Conservation (phyloP, 2,888 invertebrate species). For the Tachina lurida region DNA sequence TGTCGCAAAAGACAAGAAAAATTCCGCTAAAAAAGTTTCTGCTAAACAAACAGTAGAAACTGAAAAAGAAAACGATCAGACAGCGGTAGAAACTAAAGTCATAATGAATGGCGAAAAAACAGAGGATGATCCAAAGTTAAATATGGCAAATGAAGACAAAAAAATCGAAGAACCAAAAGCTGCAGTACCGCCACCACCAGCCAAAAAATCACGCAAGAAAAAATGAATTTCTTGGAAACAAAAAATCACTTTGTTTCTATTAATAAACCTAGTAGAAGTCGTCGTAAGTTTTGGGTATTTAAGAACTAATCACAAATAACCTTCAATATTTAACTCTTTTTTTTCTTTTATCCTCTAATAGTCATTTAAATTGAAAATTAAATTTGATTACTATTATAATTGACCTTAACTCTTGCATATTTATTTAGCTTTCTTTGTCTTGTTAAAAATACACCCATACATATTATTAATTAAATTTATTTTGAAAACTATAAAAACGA, state of each 20-base stretch:
- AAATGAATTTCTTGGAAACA: slow-evolving; percentile 70
- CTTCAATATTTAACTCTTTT: too few relatives aligned
- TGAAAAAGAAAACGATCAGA: background rate
- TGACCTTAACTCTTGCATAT: too few relatives aligned
- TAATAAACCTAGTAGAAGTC: background rate
- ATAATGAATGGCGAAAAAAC: slow-evolving; percentile 63
- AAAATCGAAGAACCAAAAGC: slow-evolving; percentile 38
- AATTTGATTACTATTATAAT: too few relatives aligned
- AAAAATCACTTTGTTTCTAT: background rate
- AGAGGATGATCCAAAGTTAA: slow-evolving; percentile 45
- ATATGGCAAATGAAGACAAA: slow-evolving; percentile 59
- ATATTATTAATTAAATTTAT: too few relatives aligned
- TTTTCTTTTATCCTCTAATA: too few relatives aligned
- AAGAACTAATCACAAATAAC: too few relatives aligned
- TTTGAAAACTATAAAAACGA: too few relatives aligned
- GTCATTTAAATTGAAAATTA: too few relatives aligned
- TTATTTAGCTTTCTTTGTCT: too few relatives aligned
- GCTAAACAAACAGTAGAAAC: slow-evolving; percentile 65
- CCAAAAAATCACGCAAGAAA: slow-evolving; percentile 78
- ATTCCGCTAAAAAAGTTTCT: slow-evolving; percentile 54
- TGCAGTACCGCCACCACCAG: slow-evolving; percentile 37
- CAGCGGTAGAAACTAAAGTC: slow-evolving; percentile 2
- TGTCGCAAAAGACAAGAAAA: slow-evolving; percentile 60
- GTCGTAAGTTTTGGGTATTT: slow-evolving; percentile 5
- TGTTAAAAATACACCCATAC: too few relatives aligned